Base-by-base conservation (phyloP, 2,113 vertebrate species). In the Gadus macrocephalus region DNA sequence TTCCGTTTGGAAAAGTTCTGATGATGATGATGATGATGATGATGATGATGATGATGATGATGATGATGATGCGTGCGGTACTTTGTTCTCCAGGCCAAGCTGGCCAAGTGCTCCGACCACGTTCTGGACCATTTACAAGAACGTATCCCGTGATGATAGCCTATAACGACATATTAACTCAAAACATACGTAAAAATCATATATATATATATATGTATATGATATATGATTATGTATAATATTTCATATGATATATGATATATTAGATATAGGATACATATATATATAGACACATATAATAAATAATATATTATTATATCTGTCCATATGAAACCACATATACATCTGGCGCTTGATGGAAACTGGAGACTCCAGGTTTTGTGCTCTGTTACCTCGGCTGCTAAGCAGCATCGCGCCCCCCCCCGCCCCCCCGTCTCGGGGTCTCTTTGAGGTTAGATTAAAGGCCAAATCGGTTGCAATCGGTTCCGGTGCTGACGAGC, bases 341-440 rank as follows among this genome's bases (percentile, higher is more conserved):
- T 65, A 77, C 78, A 80, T 78, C 79, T 83, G 78, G 68, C 77
- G n/a, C 72, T 68, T 81, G 70, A 55, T 42, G 66, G 71, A 71
- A 79, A 81, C 76, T 15, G 55, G 72, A 82, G 73, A 68, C 58
- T 28, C 3, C 60, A 62, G 77, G 71, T 77, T 19, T 75, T 64
- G 63, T 60, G 69, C n/a, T 0, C 62, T 75, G 73, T 66, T 75
- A 83, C 76, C 79, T 68, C 69, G 73, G 70, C 66, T 67, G 73
- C 69, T 35, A 6, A 4, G 31, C 31, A 35, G 76, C 78, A 63
- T 81, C 78, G 72, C 63, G 16, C 20, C 20, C 20, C 20, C 20
- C 20, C 22, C 69, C 38, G 65, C 69, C 69, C 70, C 75, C 59
- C 25, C 73, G 66, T 31, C 28, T 31, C 28, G 27, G 22, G 56